Base-by-base conservation (phyloP, 2,113 vertebrate genomes). In the Pterocles orientalis region DNA sequence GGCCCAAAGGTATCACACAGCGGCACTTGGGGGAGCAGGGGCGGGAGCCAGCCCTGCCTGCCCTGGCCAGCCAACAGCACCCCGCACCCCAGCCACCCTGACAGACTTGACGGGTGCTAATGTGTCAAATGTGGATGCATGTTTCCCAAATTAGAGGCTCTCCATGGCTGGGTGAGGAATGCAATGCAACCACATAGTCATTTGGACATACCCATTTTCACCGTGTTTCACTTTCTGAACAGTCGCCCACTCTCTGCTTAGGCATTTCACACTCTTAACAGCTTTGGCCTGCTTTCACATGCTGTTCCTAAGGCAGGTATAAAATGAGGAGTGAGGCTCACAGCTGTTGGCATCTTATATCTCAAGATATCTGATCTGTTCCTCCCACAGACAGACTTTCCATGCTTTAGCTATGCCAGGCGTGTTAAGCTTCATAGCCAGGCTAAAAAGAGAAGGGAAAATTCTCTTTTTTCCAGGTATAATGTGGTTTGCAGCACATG, bases 121-220 rank as follows among this genome's bases (percentile, higher is more conserved):
- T 25, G 61, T 5, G 3, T 48, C 48, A 36, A 6, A 24, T 2
- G 1, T 0, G 1, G 60, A 29, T 39, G 11, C 21, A 5, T 0
- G 0, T 47, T 69, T 54, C 68, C 43, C 43, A 4, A 14, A 2
- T 41, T 3, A 39, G 73, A 82, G 39, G 25, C 51, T 33, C 29
- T 54, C 48, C 33, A 1, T 1, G 51, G 61, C 31, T 34, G 70
- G 8, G 21, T 18, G 18, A 92, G 50, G 62, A 82, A 28, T 2
- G 36, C 39, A 20, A 21, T 6, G 50, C 41, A 28, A 13, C 25
- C 70, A 31, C 45, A 25, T 0, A 9, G 21, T 3, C 21, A 21
- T 45, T 80, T 36, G 62, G 51, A 34, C 25, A 14, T n/a, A 36
- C 4, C 16, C 45, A 5, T 56, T 86, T 62, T 33, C n/a, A 68